These are phyloP conservation scores for Dendrophyllia cribrosa DNA, from an alignment of 64 coral and sea anemone genomes.

Conservation along the genomic window DNA sequence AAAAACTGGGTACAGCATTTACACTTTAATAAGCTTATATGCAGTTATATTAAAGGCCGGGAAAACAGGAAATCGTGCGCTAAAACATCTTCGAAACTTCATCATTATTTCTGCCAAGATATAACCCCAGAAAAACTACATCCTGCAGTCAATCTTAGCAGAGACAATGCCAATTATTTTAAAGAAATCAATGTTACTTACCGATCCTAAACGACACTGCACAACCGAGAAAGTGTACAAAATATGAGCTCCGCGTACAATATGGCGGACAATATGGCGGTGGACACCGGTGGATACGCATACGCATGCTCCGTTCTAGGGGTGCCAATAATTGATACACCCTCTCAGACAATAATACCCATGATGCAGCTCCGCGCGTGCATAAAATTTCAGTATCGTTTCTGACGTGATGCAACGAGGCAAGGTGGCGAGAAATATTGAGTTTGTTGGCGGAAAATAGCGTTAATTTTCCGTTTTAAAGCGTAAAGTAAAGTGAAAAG, in stretches of 20 bases:
- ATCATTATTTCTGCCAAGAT: neutral
- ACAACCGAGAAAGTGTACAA: neutral
- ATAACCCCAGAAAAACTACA: neutral
- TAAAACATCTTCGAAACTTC: no score
- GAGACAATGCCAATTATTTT: neutral
- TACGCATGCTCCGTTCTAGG: neutral
- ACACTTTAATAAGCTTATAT: no score
- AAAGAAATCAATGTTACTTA: neutral
- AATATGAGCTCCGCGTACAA: neutral
- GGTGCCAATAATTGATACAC: neutral
- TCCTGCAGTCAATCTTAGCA: neutral
- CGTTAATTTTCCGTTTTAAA: neutral
- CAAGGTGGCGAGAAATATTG: neutral
- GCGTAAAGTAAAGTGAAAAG: neutral
- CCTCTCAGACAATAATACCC: slow-evolving; percentile 15
- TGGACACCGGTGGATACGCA: neutral
- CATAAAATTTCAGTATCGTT: neutral
- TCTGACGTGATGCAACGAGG: slow-evolving; percentile 3
- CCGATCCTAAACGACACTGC: neutral
- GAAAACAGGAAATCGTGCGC: no score
- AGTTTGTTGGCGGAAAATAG: neutral
- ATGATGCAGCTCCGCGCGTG: neutral
- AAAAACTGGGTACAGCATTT: neutral
- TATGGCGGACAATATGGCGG: neutral
- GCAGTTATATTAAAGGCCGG: no score